phyloP scores from a whole-genome alignment of 2,113 vertebrate species.

The Lamprotornis superbus region DNA sequence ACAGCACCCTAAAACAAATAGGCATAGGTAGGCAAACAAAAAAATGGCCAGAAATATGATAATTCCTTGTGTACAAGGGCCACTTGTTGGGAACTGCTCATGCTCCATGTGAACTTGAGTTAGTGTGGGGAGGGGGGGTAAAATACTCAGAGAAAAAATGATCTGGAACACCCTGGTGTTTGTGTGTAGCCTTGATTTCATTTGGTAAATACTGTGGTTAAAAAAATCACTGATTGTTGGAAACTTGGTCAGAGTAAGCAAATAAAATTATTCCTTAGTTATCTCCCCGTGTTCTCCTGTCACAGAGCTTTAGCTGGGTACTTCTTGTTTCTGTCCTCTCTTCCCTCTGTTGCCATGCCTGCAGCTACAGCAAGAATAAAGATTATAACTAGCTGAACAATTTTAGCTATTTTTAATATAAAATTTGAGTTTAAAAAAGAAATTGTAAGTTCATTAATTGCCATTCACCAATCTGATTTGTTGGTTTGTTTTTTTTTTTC shows the following conservation, averaged over 20 bases:
- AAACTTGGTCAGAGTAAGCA: not conserved
- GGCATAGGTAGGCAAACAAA: not conserved
- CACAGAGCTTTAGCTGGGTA: not conserved
- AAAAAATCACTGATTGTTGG: not conserved
- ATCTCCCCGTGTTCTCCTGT: not conserved
- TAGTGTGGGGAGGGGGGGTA: fast-evolving
- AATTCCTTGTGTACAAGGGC: not conserved
- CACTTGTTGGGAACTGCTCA: not conserved
- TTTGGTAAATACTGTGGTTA: not conserved
- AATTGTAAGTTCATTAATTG: not conserved
- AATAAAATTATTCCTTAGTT: not conserved
- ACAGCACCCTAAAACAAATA: not conserved
- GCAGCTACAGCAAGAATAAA: not conserved
- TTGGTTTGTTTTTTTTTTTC: not conserved
- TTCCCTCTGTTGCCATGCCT: not conserved
- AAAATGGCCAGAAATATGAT: not conserved
- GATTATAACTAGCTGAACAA: not conserved
- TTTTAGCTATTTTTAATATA: not conserved
- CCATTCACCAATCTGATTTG: not conserved
- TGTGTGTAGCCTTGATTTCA: not conserved
- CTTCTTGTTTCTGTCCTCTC: not conserved
- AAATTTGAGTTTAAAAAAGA: not conserved
- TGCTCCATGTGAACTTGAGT: fast-evolving
- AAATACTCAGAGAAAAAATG: fast-evolving
- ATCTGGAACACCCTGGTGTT: not conserved